phyloP scores from a whole-genome alignment of 2,888 invertebrate genomes.

The Microdon myrmicae region DNA sequence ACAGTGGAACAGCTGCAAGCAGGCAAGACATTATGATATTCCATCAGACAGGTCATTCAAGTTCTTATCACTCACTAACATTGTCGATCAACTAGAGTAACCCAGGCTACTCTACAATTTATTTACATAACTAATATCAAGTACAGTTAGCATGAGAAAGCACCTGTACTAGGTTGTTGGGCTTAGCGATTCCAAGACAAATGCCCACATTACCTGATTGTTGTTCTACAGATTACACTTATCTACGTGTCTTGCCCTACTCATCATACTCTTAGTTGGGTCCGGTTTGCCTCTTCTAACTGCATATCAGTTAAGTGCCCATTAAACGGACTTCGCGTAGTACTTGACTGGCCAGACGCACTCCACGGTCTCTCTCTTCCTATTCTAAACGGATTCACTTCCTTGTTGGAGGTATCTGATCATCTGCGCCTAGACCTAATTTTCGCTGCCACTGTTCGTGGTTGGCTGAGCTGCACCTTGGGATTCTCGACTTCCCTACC shows the following conservation, averaged over 20 bases:
- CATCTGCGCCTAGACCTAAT: conserved; percentile 41
- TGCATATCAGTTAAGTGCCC: conserved; percentile 46
- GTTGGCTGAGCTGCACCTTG: conserved; percentile 1
- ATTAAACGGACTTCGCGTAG: conserved; percentile 32
- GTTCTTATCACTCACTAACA: conserved; percentile 34
- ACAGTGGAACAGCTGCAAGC: too few species aligned
- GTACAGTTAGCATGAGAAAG: conserved; percentile 13
- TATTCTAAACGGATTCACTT: conserved; percentile 50
- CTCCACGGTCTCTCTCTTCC: conserved; percentile 22
- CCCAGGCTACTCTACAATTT: not conserved
- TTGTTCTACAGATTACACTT: conserved; percentile 50
- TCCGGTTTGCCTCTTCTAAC: too few species aligned
- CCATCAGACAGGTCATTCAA: conserved; percentile 9
- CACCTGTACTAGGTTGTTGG: conserved; percentile 27
- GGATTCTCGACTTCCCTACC: too few species aligned
- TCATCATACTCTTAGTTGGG: too few species aligned
- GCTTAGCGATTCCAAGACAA: conserved; percentile 45
- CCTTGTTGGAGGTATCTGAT: conserved; percentile 42
- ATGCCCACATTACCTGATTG: conserved; percentile 51
- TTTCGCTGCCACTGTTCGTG: conserved; percentile 43
- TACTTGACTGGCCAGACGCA: conserved; percentile 14
- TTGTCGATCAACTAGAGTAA: conserved; percentile 24
- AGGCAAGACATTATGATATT: too few species aligned
- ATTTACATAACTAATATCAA: not conserved
- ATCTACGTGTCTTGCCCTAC: conserved; percentile 8